Evolutionary conservation across 1,140 invertebrate genomes (phyloP).

Genomic region (Philopotamus ludificatus): DNA sequence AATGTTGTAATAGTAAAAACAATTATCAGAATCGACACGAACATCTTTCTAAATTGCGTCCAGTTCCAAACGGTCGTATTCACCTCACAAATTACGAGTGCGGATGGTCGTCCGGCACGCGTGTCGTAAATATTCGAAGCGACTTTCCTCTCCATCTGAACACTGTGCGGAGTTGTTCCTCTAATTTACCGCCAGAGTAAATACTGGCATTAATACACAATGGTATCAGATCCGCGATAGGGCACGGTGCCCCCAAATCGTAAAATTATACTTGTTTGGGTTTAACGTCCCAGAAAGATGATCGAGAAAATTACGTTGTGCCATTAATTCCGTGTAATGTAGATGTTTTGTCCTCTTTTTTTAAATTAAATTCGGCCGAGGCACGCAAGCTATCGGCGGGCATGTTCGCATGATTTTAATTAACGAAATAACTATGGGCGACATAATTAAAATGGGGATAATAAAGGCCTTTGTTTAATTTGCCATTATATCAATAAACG

Average conservation of each 20-base stretch:
- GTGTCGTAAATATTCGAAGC: constrained; percentile 4
- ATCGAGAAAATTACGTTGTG: constrained; percentile 26
- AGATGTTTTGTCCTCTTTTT: constrained; percentile 19
- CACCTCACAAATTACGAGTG: no score
- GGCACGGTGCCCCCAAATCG: constrained; percentile 13
- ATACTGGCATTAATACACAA: constrained; percentile 16
- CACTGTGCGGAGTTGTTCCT: not conserved
- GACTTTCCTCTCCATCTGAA: not conserved
- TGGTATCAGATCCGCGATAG: constrained; percentile 9
- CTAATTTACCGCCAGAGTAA: constrained; percentile 34
- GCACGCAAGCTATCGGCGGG: not conserved
- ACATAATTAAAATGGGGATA: not conserved
- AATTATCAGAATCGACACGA: no score
- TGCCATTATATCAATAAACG: no score
- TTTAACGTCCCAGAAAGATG: constrained; percentile 29
- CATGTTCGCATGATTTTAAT: not conserved
- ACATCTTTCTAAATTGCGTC: no score
- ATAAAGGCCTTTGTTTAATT: not conserved
- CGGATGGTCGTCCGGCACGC: not conserved
- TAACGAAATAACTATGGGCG: not conserved
- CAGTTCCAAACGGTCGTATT: no score
- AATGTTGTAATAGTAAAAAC: no score
- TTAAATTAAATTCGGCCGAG: constrained; percentile 5
- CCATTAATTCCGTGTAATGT: constrained; percentile 11
- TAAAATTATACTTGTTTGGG: constrained; percentile 7